phyloP scores from a whole-genome alignment of 2,888 invertebrate genomes.

The Entomobrya multifasciata region DNA sequence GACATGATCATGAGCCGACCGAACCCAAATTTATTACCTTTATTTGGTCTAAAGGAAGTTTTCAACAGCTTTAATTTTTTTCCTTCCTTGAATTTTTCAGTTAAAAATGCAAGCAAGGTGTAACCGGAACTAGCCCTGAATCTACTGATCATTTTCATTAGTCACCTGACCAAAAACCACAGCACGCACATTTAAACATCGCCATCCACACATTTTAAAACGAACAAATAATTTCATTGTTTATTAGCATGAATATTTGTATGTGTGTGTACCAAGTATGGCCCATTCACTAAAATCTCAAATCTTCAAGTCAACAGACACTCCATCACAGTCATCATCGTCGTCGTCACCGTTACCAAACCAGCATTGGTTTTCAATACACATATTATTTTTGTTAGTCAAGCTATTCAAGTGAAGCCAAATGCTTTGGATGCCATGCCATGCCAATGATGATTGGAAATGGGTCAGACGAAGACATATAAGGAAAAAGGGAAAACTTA shows the following conservation, averaged over 20 bases:
- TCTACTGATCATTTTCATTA: constrained; percentile 53
- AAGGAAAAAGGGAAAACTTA: constrained; percentile 76
- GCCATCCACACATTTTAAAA: background rate
- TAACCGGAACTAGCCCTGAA: constrained; percentile 40
- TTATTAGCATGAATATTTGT: background rate
- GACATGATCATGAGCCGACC: background rate
- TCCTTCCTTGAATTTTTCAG: background rate
- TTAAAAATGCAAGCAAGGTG: constrained; percentile 15
- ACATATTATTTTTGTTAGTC: background rate
- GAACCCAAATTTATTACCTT: constrained; percentile 22
- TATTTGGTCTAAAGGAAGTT: constrained; percentile 26
- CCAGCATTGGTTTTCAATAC: background rate
- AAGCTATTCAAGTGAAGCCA: too few species aligned
- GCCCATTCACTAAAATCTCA: background rate
- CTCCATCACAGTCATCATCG: constrained; percentile 21
- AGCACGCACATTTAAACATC: background rate
- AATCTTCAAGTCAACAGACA: constrained; percentile 23
- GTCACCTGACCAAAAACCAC: background rate
- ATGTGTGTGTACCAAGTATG: too few species aligned
- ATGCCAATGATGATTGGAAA: constrained; percentile 60
- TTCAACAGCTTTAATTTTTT: too few species aligned
- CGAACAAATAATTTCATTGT: background rate
- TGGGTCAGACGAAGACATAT: constrained; percentile 72
- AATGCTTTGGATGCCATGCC: background rate
- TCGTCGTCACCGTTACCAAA: background rate